Percentiles rank a stretch among this genome's conserved stretches.
phyloP scores from a whole-genome alignment of 2,888 invertebrate genomes.

The Tetheella fluctuosa region DNA sequence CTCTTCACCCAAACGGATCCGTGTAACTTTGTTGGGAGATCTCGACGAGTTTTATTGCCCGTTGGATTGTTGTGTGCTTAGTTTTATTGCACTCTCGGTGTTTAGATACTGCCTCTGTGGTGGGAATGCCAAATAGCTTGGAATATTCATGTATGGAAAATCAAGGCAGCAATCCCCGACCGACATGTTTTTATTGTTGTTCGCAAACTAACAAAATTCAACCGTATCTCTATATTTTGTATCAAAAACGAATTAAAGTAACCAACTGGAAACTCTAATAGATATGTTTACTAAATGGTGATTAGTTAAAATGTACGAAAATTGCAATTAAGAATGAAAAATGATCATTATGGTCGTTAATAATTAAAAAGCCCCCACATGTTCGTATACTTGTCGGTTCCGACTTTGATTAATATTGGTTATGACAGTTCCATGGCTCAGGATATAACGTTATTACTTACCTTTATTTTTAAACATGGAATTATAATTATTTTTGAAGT shows the following conservation, averaged over 20 bases:
- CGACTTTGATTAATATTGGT: conserved; percentile 79
- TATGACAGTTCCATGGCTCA: conserved; percentile 66
- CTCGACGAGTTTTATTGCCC: conserved; percentile 68
- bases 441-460: conserved; percentile 53
- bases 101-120: conserved; percentile 61
- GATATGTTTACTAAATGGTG: conserved; percentile 65
- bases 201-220: conserved; percentile 43
- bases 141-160: conserved; percentile 76
- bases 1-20: conserved; percentile 40
- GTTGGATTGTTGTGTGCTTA: conserved; percentile 76
- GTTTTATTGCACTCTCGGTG: conserved; percentile 76
- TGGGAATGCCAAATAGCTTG: conserved; percentile 64
- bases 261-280: conserved; percentile 15
- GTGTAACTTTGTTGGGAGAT: conserved; percentile 53
- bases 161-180: conserved; percentile 45
- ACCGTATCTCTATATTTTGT: conserved; percentile 25
- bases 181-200: conserved; percentile 59
- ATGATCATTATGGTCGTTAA: conserved; percentile 75
- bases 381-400: conserved; percentile 59
- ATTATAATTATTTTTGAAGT: neutral
- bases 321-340: conserved; percentile 82
- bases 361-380: conserved; percentile 80
- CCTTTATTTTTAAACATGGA: conserved; percentile 19
- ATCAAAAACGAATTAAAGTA: conserved; percentile 32
- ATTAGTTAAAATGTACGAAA: conserved; percentile 74